Evolutionary conservation across 1,140 invertebrate species (phyloP).

Genomic region (Bradynema listronoti): DNA sequence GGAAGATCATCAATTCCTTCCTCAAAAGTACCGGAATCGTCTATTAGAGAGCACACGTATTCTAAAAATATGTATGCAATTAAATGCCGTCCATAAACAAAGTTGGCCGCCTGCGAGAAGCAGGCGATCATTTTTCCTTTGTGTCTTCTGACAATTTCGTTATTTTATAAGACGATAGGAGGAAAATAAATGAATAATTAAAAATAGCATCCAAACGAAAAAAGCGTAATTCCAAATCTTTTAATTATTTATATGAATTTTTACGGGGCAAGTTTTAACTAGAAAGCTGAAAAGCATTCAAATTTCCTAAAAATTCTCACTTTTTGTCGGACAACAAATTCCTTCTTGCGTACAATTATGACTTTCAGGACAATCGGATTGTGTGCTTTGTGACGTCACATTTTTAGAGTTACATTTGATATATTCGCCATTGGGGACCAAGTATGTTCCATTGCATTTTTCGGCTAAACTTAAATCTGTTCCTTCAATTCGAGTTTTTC

Average conservation of each 20-base stretch:
- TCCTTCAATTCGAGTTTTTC: background rate
- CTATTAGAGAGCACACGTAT: conserved; percentile 36
- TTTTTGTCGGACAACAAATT: conserved; percentile 42
- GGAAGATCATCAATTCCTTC: conserved; percentile 43
- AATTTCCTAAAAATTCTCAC: conserved; percentile 6
- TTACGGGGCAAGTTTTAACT: background rate
- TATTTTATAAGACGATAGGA: background rate
- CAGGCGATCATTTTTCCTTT: conserved; percentile 9
- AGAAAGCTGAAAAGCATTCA: background rate
- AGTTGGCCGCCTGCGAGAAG: no score
- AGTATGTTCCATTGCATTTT: conserved; percentile 29
- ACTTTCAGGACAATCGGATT: conserved; percentile 28
- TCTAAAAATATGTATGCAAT: conserved; percentile 28
- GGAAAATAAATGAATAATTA: background rate
- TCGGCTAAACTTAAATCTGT: conserved; percentile 27
- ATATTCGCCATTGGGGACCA: conserved; percentile 45
- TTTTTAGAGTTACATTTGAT: conserved; percentile 28
- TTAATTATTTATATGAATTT: conserved; percentile 8
- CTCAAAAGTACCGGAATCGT: conserved; percentile 44
- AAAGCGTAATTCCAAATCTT: background rate
- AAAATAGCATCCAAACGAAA: background rate
- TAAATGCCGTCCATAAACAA: no score
- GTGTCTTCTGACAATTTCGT: background rate
- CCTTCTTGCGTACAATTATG: conserved; percentile 30
- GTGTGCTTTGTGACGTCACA: no score